Percentiles rank a stretch among this genome's conserved stretches.
phyloP scores from a whole-genome alignment of 2,888 invertebrate species.

The Elmis aenea region DNA sequence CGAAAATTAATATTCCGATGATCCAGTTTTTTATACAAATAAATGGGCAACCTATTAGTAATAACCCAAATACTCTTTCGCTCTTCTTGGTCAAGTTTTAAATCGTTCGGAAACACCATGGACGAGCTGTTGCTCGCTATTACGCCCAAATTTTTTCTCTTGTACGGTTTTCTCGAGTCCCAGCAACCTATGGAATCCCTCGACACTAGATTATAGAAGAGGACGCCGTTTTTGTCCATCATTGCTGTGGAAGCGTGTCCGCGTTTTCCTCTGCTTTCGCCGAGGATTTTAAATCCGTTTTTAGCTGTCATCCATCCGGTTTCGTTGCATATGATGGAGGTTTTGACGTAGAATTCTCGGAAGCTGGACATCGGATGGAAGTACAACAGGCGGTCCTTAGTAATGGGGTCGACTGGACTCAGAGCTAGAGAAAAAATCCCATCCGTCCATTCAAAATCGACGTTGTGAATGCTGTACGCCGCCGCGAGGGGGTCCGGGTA shows the following conservation, averaged over 20 bases:
- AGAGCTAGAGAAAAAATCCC: conserved; percentile 73
- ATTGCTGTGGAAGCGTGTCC: conserved; percentile 73
- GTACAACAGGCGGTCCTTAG: conserved; percentile 60
- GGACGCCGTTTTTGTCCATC: conserved; percentile 64
- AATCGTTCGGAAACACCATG: conserved; percentile 74
- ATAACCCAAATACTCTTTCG: conserved; percentile 72
- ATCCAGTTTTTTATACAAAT: conserved; percentile 61
- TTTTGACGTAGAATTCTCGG: conserved; percentile 69
- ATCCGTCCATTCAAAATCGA: conserved; percentile 78
- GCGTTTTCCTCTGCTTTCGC: conserved; percentile 51
- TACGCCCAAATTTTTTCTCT: conserved; percentile 56
- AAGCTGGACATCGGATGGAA: conserved; percentile 81
- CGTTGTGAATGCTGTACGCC: conserved; percentile 66
- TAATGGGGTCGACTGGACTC: conserved; percentile 50
- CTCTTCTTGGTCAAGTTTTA: conserved; percentile 66
- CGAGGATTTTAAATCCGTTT: conserved; percentile 37
- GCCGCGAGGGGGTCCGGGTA: conserved; percentile 70
- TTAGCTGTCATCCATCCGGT: conserved; percentile 43
- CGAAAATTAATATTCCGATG: conserved; percentile 66
- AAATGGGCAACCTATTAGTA: conserved; percentile 70
- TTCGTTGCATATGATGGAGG: conserved; percentile 61
- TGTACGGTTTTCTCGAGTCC: conserved; percentile 69
- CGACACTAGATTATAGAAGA: conserved; percentile 76
- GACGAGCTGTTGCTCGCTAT: conserved; percentile 59
- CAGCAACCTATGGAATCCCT: conserved; percentile 74